These are phyloP conservation scores for Tribolium freemani DNA, from an alignment of 2,888 invertebrate species.

Conservation along the genomic window DNA sequence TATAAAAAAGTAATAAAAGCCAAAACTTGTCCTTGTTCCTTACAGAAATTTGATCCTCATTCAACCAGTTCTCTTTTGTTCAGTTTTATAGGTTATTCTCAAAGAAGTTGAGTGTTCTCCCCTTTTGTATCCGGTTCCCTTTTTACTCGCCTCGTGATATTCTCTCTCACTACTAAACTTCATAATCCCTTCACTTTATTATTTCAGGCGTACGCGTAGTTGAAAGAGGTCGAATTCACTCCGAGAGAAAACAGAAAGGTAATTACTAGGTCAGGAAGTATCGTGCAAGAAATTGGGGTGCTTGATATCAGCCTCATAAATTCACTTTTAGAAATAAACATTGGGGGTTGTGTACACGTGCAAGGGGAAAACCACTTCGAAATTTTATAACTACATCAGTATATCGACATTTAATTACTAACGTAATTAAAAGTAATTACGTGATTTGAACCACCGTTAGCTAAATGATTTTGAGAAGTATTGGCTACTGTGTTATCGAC, in stretches of 20 bases:
- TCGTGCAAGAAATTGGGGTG: not conserved
- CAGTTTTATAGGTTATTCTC: conserved; percentile 45
- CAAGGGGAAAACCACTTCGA: too few species aligned
- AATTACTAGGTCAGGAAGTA: conserved; percentile 20
- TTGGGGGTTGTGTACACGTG: not conserved
- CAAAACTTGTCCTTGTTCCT: conserved; percentile 43
- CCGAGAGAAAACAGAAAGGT: conserved; percentile 14
- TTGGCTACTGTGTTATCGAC: too few species aligned
- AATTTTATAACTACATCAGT: too few species aligned
- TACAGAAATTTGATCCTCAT: conserved; percentile 47
- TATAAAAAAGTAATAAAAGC: conserved; percentile 45
- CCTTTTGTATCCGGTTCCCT: conserved; percentile 47
- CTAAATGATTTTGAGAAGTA: too few species aligned
- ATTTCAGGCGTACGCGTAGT: conserved; percentile 38
- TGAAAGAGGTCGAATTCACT: not conserved
- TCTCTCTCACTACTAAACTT: conserved; percentile 30
- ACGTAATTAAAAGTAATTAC: too few species aligned
- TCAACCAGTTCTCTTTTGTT: conserved; percentile 46
- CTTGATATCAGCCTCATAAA: not conserved
- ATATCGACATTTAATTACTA: too few species aligned
- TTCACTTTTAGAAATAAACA: conserved; percentile 3
- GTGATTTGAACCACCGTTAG: too few species aligned
- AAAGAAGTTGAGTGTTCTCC: conserved; percentile 42
- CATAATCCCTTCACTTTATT: conserved; percentile 45
- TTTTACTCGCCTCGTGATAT: conserved; percentile 30